Evolutionary conservation across 2,113 vertebrate species (phyloP).

Genomic region (Perca fluviatilis): DNA sequence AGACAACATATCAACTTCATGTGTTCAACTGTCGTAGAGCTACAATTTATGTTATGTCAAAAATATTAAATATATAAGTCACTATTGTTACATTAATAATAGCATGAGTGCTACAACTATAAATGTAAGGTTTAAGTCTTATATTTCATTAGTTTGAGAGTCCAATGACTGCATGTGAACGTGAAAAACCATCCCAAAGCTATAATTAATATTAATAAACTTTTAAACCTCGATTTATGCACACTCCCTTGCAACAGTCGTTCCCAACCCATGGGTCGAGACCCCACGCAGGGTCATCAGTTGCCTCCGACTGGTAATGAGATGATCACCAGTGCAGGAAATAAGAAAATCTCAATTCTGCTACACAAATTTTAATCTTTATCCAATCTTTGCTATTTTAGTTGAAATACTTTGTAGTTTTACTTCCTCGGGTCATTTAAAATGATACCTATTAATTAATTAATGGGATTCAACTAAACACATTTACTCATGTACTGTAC

Average conservation of each 20-base stretch:
- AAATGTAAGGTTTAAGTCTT: background rate
- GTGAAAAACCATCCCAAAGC: background rate
- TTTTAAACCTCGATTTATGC: background rate
- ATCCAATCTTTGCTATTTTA: background rate
- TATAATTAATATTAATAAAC: background rate
- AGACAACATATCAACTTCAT: slow-evolving; percentile 5
- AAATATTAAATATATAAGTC: background rate
- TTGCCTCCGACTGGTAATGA: background rate
- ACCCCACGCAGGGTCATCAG: background rate
- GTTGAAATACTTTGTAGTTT: background rate
- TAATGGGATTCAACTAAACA: background rate
- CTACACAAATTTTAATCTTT: background rate
- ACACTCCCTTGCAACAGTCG: background rate
- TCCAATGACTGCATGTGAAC: background rate
- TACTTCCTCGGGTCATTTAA: background rate
- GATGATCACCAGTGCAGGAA: background rate
- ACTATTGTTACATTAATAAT: background rate
- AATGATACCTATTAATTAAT: background rate
- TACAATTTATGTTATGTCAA: background rate
- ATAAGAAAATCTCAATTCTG: background rate
- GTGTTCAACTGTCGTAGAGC: background rate
- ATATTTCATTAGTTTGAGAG: background rate
- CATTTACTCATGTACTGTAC: background rate
- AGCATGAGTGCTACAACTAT: background rate
- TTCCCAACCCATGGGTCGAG: background rate